Percentiles rank a stretch among this genome's conserved stretches.
phyloP scores from a whole-genome alignment of 2,113 vertebrate species.

The Sturnira hondurensis region DNA sequence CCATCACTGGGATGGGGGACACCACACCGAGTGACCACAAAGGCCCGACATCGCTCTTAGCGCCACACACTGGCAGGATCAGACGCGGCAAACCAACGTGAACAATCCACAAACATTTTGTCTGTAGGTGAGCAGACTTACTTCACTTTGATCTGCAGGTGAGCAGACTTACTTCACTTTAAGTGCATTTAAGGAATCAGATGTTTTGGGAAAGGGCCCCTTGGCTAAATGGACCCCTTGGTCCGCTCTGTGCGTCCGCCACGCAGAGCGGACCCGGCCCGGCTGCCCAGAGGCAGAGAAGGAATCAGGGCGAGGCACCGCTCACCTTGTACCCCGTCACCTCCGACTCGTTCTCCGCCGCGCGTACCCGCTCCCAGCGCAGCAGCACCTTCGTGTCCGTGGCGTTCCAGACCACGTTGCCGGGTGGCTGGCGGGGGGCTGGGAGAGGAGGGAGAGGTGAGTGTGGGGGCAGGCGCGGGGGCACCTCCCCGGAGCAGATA shows the following conservation, averaged over 20 bases:
- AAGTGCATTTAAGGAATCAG: background rate
- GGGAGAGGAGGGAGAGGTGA: conserved; percentile 59
- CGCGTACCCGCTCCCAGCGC: conserved; percentile 94
- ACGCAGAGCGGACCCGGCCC: background rate
- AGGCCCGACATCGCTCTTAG: background rate
- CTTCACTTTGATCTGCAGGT: no score
- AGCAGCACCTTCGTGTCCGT: conserved; percentile 89
- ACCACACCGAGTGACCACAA: background rate
- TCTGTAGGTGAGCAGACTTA: background rate
- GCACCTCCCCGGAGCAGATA: background rate
- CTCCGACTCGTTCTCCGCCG: conserved; percentile 92
- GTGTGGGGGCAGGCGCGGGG: conserved; percentile 7
- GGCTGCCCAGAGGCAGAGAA: background rate
- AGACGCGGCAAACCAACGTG: background rate
- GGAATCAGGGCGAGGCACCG: fast-evolving
- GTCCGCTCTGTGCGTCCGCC: no score
- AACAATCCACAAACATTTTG: background rate
- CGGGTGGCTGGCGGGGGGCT: conserved; percentile 92
- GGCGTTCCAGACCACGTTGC: conserved; percentile 93
- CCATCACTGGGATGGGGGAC: no score
- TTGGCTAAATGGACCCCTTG: background rate
- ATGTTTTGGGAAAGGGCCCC: background rate
- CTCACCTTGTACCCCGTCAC: conserved; percentile 85
- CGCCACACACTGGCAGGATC: background rate
- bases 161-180: background rate